These are phyloP conservation scores for Resseliella maxima DNA, from an alignment of 2,888 invertebrate genomes.

Conservation along the genomic window DNA sequence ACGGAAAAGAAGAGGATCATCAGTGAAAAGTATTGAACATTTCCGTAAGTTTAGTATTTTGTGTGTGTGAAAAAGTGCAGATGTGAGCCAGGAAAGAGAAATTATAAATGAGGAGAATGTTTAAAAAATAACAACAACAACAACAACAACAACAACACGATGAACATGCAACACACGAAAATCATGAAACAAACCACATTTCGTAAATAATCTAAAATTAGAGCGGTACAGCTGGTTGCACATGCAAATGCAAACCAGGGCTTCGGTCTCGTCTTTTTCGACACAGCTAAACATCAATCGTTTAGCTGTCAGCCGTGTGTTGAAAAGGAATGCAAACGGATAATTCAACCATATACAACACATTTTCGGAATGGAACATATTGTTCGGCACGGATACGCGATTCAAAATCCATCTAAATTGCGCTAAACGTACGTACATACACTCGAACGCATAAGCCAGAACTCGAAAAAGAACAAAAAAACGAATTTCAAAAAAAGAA, in stretches of 20 bases:
- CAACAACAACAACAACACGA: too few relatives aligned
- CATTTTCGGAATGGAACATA: neutral
- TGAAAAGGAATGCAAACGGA: neutral
- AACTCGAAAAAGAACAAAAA: too few relatives aligned
- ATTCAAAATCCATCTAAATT: neutral
- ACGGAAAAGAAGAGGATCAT: neutral
- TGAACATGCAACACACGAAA: too few relatives aligned
- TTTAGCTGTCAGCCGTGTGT: neutral
- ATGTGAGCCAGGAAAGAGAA: neutral
- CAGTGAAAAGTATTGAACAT: neutral
- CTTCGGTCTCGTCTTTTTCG: neutral
- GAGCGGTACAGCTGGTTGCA: slow-evolving; percentile 38
- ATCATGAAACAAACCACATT: slow-evolving; percentile 52
- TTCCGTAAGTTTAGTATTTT: neutral
- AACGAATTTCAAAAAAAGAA: too few relatives aligned
- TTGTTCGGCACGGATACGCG: slow-evolving; percentile 1
- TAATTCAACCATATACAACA: slow-evolving; percentile 13
- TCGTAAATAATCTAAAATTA: slow-evolving; percentile 42
- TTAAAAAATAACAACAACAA: neutral
- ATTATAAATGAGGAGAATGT: neutral
- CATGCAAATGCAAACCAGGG: neutral
- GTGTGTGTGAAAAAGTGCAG: neutral
- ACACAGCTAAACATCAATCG: slow-evolving; percentile 7
- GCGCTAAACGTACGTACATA: neutral
- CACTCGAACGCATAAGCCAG: too few relatives aligned